Conservation (phyloP, 2,888 invertebrate genomes). For the Netelia virgata region DNA sequence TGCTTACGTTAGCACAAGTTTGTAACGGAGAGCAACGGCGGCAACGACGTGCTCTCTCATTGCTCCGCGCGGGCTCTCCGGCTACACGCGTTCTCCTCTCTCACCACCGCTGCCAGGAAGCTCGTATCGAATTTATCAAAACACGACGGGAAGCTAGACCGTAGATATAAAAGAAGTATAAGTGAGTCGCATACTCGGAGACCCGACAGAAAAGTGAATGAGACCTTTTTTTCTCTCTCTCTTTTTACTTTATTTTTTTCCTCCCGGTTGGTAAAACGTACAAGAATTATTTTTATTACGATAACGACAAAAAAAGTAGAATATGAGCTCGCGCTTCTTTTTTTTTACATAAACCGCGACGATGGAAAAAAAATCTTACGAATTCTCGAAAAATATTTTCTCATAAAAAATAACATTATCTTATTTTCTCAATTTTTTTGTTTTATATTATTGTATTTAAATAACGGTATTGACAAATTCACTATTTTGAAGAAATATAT, state of each 20-base stretch:
- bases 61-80: constrained; percentile 8
- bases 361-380: not conserved
- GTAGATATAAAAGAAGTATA: constrained; percentile 52
- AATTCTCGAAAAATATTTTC: too few species aligned
- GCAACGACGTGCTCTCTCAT: constrained; percentile 1
- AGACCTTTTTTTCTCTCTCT: constrained; percentile 24
- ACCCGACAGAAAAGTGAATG: constrained; percentile 55
- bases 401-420: too few species aligned
- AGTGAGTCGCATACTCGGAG: constrained; percentile 31
- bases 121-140: constrained; percentile 82
- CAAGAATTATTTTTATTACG: not conserved
- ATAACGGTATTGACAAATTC: too few species aligned
- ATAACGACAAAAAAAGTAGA: not conserved
- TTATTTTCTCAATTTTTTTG: too few species aligned
- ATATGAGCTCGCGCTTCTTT: too few species aligned
- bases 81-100: constrained; percentile 4
- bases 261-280: not conserved
- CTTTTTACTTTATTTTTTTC: not conserved
- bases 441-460: too few species aligned
- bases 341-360: not conserved
- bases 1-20: constrained; percentile 63
- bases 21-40: constrained; percentile 56
- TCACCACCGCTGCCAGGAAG: constrained; percentile 76
- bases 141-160: constrained; percentile 79
- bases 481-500: too few species aligned